Conservation (phyloP, 64 coral and sea anemone genomes). For the Montipora foliosa region DNA sequence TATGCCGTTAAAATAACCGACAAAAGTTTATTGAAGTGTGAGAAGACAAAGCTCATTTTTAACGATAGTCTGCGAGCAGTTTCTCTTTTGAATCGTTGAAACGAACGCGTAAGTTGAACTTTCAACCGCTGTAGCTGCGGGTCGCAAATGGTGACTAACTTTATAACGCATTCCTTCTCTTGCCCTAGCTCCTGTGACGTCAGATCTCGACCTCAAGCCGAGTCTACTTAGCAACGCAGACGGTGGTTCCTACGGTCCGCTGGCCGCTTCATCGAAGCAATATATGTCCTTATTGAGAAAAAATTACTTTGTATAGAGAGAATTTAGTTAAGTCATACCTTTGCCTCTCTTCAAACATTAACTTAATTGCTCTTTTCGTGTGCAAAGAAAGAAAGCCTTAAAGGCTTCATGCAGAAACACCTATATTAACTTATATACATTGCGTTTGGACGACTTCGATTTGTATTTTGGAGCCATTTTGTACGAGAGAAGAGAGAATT, state of each 20-base stretch:
- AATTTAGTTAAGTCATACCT: not conserved
- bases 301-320: slow-evolving; percentile 68
- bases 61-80: too few species aligned
- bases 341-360: not conserved
- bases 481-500: not conserved
- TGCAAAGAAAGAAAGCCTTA: not conserved
- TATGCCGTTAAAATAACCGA: too few species aligned
- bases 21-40: too few species aligned
- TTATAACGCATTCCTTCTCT: not conserved
- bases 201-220: slow-evolving; percentile 66
- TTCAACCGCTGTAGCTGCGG: too few species aligned
- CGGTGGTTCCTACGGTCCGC: slow-evolving; percentile 56
- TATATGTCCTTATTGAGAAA: slow-evolving; percentile 74
- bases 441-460: not conserved
- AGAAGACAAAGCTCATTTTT: too few species aligned
- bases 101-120: too few species aligned
- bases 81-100: too few species aligned
- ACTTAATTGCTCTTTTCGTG: not conserved
- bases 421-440: not conserved
- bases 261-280: slow-evolving; percentile 56
- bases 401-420: not conserved
- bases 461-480: not conserved
- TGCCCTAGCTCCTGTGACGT: slow-evolving; percentile 56
- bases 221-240: slow-evolving; percentile 54
- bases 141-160: too few species aligned